Base-by-base conservation (phyloP, 2,113 vertebrate genomes). In the Oceanites oceanicus region DNA sequence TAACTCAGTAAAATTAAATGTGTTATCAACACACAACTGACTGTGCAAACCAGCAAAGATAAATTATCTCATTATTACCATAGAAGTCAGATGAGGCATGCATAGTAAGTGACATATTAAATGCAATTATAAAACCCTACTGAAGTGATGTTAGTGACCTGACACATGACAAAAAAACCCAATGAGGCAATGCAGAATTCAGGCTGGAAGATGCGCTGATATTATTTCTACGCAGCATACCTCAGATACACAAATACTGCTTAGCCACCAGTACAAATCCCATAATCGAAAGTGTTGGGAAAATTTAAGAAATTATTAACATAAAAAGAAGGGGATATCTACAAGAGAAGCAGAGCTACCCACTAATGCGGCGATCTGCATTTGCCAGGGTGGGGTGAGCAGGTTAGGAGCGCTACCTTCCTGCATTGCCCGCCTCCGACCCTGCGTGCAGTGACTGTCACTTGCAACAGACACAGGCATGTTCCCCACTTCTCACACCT, bases 61-160 rank as follows among this genome's bases (percentile, higher is more conserved):
- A 94, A 94, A 94, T 93, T 81, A 94, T 96, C 94, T 96, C 89
- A 93, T 94, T 96, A 94, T 86, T 78, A 63, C 76, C 92, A 95
- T 0, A 95, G 91, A 94, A 95, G 96, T 97, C 96, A 96, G 97
- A 96, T 81, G 91, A 96, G 84, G 92, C 62, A 0, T 92, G 92
- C 94, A 89, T 79, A 82, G 92, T 84, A 96, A 97, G 92, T 85
- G 95, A 94, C 94, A 96, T 89, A 95, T 71, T 96, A 97, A 95
- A 96, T 91, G 91, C 91, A 97, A 97, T 94, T 95, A 97, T 94
- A 97, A 95, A 96, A 90, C 83, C 83, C 83, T 72, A 59, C 91
- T 87, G 80, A 97, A 97, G 86, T 95, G 95, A 95, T 97, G 89
- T 91, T 91, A 95, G 80, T 85, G 92, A 94, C 92, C 91, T 95